Percentiles rank a stretch among this genome's conserved stretches.
These are phyloP conservation scores for Zootermopsis nevadensis DNA, from an alignment of 2,888 invertebrate genomes.

Conservation along the genomic window DNA sequence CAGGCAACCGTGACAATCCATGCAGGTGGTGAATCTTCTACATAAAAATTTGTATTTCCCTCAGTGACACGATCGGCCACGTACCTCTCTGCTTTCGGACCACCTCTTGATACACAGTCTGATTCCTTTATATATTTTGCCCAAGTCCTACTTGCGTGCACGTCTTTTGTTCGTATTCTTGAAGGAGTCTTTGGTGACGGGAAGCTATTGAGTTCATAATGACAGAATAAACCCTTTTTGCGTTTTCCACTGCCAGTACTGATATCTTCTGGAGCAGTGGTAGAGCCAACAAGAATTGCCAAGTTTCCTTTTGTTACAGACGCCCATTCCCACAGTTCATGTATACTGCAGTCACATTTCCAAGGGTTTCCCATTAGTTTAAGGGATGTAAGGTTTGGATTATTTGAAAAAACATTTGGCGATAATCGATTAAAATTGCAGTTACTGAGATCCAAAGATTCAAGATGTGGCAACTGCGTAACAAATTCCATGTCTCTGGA, in stretches of 20 bases:
- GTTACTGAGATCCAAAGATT: conserved; percentile 44
- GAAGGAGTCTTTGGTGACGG: conserved; percentile 59
- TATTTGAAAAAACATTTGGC: conserved; percentile 69
- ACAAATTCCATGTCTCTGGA: conserved; percentile 56
- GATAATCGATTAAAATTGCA: conserved; percentile 63
- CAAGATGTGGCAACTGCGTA: conserved; percentile 33
- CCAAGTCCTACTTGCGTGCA: conserved; percentile 74
- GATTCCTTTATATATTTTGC: conserved; percentile 78
- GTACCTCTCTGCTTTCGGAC: not conserved
- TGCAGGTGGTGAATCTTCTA: conserved; percentile 23
- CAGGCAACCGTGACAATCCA: conserved; percentile 18
- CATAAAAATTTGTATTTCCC: not conserved
- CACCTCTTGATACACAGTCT: conserved; percentile 62
- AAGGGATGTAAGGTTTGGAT: conserved; percentile 68
- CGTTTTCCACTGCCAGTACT: conserved; percentile 73
- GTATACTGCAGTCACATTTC: conserved; percentile 75
- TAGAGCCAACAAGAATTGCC: conserved; percentile 74
- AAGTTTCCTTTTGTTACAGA: conserved; percentile 73
- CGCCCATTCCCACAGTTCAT: conserved; percentile 81
- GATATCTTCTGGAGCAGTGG: conserved; percentile 70
- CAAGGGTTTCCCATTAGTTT: conserved; percentile 78
- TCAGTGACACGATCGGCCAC: not conserved
- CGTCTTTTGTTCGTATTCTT: conserved; percentile 65
- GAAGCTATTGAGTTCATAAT: conserved; percentile 67
- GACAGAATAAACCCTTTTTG: conserved; percentile 73